Conservation (phyloP, 2,113 vertebrate genomes). For the Pao palembangensis region DNA sequence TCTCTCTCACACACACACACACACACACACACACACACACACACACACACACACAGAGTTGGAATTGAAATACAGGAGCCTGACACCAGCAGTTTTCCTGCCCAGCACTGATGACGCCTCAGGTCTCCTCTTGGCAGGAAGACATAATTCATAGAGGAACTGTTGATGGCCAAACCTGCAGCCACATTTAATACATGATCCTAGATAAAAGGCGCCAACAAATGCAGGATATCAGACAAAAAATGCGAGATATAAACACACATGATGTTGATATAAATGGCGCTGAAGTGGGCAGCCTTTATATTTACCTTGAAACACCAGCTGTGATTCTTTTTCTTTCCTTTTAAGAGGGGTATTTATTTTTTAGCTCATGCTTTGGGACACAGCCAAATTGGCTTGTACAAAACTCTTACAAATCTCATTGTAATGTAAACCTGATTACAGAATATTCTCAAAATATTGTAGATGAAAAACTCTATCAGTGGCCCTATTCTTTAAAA, state of each 20-base stretch:
- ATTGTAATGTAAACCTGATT: background rate
- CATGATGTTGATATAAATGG: constrained; percentile 25
- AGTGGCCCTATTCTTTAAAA: too few relatives aligned
- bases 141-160: constrained; percentile 56
- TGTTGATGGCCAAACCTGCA: constrained; percentile 36
- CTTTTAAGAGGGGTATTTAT: background rate
- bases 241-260: constrained; percentile 38
- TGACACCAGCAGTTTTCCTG: constrained; percentile 58
- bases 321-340: background rate
- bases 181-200: constrained; percentile 31
- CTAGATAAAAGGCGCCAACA: constrained; percentile 50
- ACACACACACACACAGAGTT: constrained; percentile 10
- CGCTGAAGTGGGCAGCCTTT: constrained; percentile 35
- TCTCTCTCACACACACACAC: background rate
- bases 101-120: constrained; percentile 52
- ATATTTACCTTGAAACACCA: constrained; percentile 8
- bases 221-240: constrained; percentile 53
- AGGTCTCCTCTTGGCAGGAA: constrained; percentile 59
- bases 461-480: too few relatives aligned
- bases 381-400: background rate
- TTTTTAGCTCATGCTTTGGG: background rate
- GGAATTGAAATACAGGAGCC: constrained; percentile 28
- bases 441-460: background rate
- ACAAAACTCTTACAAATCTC: background rate
- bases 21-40: constrained; percentile 17